Conservation (phyloP, 2,113 vertebrate genomes). For the Lagopus leucura region DNA sequence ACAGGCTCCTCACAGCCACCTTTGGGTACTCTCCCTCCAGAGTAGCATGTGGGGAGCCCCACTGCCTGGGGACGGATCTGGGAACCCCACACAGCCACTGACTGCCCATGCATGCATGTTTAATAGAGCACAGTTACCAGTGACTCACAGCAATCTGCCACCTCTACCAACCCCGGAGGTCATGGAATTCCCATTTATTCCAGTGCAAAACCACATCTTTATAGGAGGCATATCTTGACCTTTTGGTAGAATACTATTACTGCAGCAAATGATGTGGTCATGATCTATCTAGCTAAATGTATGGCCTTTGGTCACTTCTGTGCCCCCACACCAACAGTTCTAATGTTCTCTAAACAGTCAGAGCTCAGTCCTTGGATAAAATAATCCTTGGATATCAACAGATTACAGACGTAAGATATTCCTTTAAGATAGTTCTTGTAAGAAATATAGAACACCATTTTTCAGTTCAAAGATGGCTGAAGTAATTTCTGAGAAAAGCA, state of each 20-base stretch:
- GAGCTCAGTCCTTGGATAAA: neutral
- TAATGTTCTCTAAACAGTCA: neutral
- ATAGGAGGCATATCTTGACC: neutral
- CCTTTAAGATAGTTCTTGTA: neutral
- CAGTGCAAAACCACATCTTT: neutral
- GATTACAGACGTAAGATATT: neutral
- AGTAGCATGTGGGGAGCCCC: rapidly evolving
- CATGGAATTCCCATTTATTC: neutral
- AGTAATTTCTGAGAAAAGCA: neutral
- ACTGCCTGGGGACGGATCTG: neutral
- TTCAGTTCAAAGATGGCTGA: neutral
- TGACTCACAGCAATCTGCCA: neutral
- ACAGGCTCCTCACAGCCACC: rapidly evolving
- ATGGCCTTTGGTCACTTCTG: neutral
- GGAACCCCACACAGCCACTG: rapidly evolving
- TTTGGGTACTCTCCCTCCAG: rapidly evolving
- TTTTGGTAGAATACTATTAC: neutral
- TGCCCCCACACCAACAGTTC: neutral
- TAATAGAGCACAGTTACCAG: neutral
- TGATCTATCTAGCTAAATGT: neutral
- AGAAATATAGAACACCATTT: neutral
- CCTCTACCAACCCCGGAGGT: rapidly evolving
- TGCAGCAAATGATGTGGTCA: neutral
- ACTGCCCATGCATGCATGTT: neutral
- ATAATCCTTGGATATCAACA: neutral